Evolutionary conservation across 2,888 invertebrate genomes (phyloP), one percentile per base, ranked within the genome.

Genomic region (Priocnemis perturbator): DNA sequence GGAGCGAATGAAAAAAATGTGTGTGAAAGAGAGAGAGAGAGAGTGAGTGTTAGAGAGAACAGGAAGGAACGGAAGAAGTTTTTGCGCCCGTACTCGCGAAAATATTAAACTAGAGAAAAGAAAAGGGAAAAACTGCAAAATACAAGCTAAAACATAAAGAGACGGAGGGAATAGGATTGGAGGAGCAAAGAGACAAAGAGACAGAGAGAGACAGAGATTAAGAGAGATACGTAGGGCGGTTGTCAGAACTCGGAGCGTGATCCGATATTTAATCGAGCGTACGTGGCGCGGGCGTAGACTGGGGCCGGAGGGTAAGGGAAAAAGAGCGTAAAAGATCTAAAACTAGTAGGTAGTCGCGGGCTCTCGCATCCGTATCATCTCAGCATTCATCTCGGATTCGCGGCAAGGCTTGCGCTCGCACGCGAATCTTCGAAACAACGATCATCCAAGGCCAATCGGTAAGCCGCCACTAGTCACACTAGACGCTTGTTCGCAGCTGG

Each of bases 221-320:
- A 52, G 50, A n/a, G 44, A 47, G 50, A 44, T 62, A 67, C 53
- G 55, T 67, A 59, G 71, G 70, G 83, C 77, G 84, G 82, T 86
- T 86, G 86, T 82, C 79, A 71, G 56, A 78, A 70, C 67, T 76
- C 74, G 76, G 67, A 64, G 15, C 44, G 73, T 62, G 65, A 64
- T 65, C 50, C 58, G 44, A 53, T 20, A 60, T 9, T 15, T 17
- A 23, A 50, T 47, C 47, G 58, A 55, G 44, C n/a, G 23, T 48
- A 17, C 15, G 37, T 44, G 48, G 26, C 26, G 55, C 26, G 55
- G 17, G 65, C 52, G 65, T 59, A 50, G 56, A 30, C 21, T 5
- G 21, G 52, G 56, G 15, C n/a, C 47, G 37, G 52, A 21, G 48
- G 56, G 47, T 47, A 48, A 59, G 17, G 47, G 63, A 67, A 48